Base-by-base conservation (phyloP, 2,797 vertebrate genomes). In the Moxostoma hubbsi region DNA sequence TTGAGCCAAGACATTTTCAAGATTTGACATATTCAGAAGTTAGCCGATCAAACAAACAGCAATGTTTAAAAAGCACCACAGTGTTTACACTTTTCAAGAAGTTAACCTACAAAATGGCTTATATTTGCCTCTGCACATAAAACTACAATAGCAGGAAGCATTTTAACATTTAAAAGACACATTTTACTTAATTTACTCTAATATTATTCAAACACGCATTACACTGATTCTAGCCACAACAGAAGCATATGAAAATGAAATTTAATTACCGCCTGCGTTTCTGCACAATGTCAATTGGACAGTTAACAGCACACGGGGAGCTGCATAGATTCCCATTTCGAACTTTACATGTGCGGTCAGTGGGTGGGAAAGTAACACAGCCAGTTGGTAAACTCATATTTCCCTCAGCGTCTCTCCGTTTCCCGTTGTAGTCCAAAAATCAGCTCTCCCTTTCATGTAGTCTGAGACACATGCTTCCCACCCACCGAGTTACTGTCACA, bases 271-370 rank as follows among this genome's bases (percentile, higher is more conserved):
- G 94, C 90, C 93, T 93, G 84, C 92, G 92, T 83, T 93, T 95
- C 91, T 94, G 93, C 59, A 93, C 88, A 81, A 95, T 95, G 90
- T 95, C 94, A 61, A 95, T 95, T 69, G 94, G 94, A 80, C 91
- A 89, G 92, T 95, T 95, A 83, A 95, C 93, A 3, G 94, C 93
- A 16, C 90, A 93, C 4, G 93, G 94, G 0, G 94, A 95, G 51
- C 94, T 93, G 2, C 90, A 92, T 66, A 92, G 88, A 82, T 88
- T 93, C 81, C 93, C 90, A 46, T 88, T 92, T 82, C 90, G 89
- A 77, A 93, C 86, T 86, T 88, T 92, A 82, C 90, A 90, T 83
- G 88, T 86, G 46, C 90, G 89, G 75, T 94, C 93, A 78, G 87
- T 82, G 10, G 88, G 88, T 67, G 90, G 82, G 84, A 91, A 86